These are phyloP conservation scores for Cryptophagus acutangulus DNA, from an alignment of 2,888 invertebrate species.

Conservation along the genomic window DNA sequence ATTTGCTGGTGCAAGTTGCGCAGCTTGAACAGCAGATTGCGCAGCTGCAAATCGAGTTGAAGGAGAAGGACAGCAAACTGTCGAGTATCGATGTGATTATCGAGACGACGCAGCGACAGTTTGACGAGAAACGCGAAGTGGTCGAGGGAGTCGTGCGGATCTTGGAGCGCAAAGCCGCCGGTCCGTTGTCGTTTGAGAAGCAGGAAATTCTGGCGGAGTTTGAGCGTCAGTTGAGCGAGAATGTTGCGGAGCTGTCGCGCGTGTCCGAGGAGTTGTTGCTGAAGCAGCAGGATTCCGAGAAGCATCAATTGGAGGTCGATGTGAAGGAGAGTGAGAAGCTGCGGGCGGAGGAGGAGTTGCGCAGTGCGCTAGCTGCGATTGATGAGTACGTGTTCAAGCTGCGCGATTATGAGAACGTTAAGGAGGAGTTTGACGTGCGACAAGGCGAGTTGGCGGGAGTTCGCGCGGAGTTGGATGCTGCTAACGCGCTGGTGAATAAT, in stretches of 20 bases:
- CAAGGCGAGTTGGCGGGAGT: background rate
- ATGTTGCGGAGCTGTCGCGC: conserved; percentile 19
- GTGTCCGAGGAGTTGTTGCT: background rate
- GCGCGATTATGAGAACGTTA: conserved; percentile 1
- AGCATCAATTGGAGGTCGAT: background rate
- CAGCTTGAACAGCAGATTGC: conserved; percentile 27
- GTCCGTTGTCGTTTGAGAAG: conserved; percentile 30
- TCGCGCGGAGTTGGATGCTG: background rate
- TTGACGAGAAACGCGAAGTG: conserved; percentile 33
- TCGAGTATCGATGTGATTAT: conserved; percentile 27
- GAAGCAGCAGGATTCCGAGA: conserved; percentile 4
- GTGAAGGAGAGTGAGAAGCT: conserved; percentile 6
- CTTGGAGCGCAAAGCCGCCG: conserved; percentile 27
- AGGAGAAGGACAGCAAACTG: conserved; percentile 30
- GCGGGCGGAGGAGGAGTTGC: background rate
- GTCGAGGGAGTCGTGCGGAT: conserved; percentile 32
- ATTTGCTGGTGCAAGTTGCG: conserved; percentile 22
- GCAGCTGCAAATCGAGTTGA: conserved; percentile 19
- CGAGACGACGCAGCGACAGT: conserved; percentile 33
- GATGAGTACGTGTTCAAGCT: background rate
- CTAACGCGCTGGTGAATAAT: no score
- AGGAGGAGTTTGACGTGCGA: background rate
- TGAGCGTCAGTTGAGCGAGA: conserved; percentile 24
- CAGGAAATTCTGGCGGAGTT: conserved; percentile 30
- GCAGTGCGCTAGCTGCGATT: no score